Evolutionary conservation across 2,888 invertebrate genomes (phyloP).

Genomic region (Phortica okadai): DNA sequence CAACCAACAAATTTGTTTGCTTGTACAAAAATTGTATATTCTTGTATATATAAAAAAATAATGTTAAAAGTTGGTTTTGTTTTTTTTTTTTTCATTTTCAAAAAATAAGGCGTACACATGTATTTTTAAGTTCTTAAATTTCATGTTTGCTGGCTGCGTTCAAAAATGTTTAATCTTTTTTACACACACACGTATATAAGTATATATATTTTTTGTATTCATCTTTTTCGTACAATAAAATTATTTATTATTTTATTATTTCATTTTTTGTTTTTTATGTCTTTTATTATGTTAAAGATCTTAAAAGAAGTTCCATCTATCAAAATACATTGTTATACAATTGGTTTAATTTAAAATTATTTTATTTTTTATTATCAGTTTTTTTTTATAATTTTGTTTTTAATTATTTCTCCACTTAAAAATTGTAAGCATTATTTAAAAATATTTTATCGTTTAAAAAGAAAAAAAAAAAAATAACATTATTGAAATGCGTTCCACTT

Average conservation of each 20-base stretch:
- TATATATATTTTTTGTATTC: no score
- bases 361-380: slow-evolving; percentile 31
- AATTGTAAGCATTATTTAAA: slow-evolving; percentile 37
- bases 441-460: slow-evolving; percentile 28
- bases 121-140: neutral
- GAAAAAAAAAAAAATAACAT: neutral
- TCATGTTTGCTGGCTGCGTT: neutral
- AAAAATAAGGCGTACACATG: slow-evolving; percentile 21
- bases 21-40: slow-evolving; percentile 19
- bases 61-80: slow-evolving; percentile 3
- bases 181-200: no score
- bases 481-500: no score
- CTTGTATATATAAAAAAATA: slow-evolving; percentile 23
- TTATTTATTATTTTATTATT: neutral
- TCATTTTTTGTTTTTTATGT: slow-evolving; percentile 26
- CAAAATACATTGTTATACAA: slow-evolving; percentile 69
- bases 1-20: slow-evolving; percentile 3
- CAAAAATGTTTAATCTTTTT: neutral
- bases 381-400: slow-evolving; percentile 46
- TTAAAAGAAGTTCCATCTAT: slow-evolving; percentile 68
- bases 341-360: slow-evolving; percentile 42
- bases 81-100: slow-evolving; percentile 1
- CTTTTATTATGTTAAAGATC: slow-evolving; percentile 60
- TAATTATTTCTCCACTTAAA: slow-evolving; percentile 28
- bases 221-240: neutral